phyloP scores from a whole-genome alignment of 1,140 invertebrate genomes.

The Drosophila biarmipes region DNA sequence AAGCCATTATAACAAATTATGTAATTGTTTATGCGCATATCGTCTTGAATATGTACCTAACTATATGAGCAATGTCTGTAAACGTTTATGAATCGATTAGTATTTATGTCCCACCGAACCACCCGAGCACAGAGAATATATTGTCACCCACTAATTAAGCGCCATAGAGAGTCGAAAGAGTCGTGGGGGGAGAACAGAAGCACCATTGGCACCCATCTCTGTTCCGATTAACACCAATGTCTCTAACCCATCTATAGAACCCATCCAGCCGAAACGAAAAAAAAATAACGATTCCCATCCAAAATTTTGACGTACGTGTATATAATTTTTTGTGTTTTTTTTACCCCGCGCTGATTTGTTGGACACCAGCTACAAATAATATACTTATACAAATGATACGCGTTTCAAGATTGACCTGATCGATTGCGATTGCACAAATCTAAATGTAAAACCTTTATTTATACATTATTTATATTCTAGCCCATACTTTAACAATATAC shows the following conservation, averaged over 20 bases:
- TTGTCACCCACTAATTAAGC: slow-evolving; percentile 52
- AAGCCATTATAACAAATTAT: slow-evolving; percentile 74
- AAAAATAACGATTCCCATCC: slow-evolving; percentile 14
- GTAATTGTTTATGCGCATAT: slow-evolving; percentile 32
- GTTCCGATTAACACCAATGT: slow-evolving; percentile 5
- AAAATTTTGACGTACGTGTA: slow-evolving; percentile 83
- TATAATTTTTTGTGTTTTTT: slow-evolving; percentile 78
- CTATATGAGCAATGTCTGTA: slow-evolving; percentile 45
- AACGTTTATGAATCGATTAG: slow-evolving; percentile 83
- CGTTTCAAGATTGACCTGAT: slow-evolving; percentile 40
- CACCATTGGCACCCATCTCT: not conserved
- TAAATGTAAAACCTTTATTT: slow-evolving; percentile 46
- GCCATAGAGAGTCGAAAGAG: slow-evolving; percentile 28
- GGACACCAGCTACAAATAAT: slow-evolving; percentile 35
- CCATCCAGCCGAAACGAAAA: not conserved
- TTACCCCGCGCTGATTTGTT: slow-evolving; percentile 38
- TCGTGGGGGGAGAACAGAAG: slow-evolving; percentile 5
- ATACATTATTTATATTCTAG: slow-evolving; percentile 50
- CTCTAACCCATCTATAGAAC: slow-evolving; percentile 10
- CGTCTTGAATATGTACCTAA: slow-evolving; percentile 27
- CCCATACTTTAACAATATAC: slow-evolving; percentile 49
- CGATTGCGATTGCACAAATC: slow-evolving; percentile 71
- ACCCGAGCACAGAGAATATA: slow-evolving; percentile 22
- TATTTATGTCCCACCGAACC: slow-evolving; percentile 48
- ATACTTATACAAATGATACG: slow-evolving; percentile 56